phyloP scores from a whole-genome alignment of 1,140 invertebrate genomes.

The Thrips palmi region DNA sequence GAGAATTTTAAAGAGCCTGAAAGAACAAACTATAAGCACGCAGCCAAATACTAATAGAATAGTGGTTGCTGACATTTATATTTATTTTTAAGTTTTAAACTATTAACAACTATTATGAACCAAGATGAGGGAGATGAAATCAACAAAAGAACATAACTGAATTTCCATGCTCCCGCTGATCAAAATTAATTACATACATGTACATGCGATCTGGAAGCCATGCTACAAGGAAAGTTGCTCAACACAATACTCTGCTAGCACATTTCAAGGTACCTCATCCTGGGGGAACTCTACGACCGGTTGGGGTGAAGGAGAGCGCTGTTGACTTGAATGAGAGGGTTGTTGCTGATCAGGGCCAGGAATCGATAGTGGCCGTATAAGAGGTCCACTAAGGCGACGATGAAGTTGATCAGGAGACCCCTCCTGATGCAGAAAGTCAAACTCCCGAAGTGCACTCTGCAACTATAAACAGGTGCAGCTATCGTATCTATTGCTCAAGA shows the following conservation, averaged over 20 bases:
- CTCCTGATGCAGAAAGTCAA: constrained; percentile 72
- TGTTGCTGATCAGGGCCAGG: constrained; percentile 28
- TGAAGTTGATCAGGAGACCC: constrained; percentile 23
- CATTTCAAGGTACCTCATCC: constrained; percentile 61
- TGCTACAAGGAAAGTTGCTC: background rate
- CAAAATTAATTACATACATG: no score
- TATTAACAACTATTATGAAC: no score
- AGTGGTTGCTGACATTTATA: no score
- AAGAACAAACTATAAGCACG: background rate
- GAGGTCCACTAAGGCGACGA: constrained; percentile 25
- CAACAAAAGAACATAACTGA: no score
- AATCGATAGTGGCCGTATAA: constrained; percentile 30
- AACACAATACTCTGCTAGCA: background rate
- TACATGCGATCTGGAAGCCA: no score
- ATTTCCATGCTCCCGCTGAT: no score
- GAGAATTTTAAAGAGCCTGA: constrained; percentile 4
- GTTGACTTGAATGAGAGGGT: constrained; percentile 34
- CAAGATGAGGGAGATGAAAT: no score
- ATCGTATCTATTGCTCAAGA: no score
- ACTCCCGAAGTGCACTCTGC: constrained; percentile 62
- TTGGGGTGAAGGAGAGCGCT: constrained; percentile 52
- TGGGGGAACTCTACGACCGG: constrained; percentile 60
- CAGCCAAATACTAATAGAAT: no score
- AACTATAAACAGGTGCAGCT: constrained; percentile 17
- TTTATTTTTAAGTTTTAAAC: no score